These are phyloP conservation scores for Caenorhabditis sp. DNA, from an alignment of 2,888 invertebrate genomes.

Conservation along the genomic window DNA sequence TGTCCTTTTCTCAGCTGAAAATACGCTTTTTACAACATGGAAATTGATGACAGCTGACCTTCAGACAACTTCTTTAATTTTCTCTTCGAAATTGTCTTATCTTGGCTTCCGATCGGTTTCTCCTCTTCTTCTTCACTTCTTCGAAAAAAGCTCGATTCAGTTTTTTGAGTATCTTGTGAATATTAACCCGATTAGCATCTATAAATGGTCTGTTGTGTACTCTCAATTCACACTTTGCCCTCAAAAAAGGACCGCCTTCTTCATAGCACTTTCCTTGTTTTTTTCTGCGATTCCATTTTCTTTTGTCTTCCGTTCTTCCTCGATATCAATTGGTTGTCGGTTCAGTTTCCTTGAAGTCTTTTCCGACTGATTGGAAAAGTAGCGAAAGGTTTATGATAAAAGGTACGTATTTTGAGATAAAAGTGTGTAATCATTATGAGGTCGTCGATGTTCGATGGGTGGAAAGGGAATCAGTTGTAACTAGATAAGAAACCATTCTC, in stretches of 20 bases:
- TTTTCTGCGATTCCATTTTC: conserved; percentile 15
- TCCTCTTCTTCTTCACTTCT: background rate
- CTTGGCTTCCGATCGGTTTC: conserved; percentile 24
- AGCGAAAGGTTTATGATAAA: conserved; percentile 39
- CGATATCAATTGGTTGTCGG: conserved; percentile 6
- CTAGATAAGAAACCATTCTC: conserved; percentile 14
- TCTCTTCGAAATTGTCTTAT: conserved; percentile 32
- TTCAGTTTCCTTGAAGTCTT: conserved; percentile 21
- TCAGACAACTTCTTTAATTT: conserved; percentile 17
- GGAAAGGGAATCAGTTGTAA: conserved; percentile 41
- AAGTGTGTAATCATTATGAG: conserved; percentile 36
- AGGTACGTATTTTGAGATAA: conserved; percentile 30
- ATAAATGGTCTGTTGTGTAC: conserved; percentile 31
- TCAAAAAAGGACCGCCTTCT: conserved; percentile 21
- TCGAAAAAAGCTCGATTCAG: conserved; percentile 29
- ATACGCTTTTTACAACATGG: conserved; percentile 32
- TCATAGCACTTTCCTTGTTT: conserved; percentile 29
- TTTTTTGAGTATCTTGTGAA: conserved; percentile 21
- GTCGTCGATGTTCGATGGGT: conserved; percentile 13
- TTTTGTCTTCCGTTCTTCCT: conserved; percentile 9
- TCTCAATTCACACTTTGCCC: conserved; percentile 21
- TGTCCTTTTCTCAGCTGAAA: conserved; percentile 47
- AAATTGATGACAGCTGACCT: conserved; percentile 43
- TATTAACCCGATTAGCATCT: conserved; percentile 28
- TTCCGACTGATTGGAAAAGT: conserved; percentile 18